Evolutionary conservation across 1,140 invertebrate species (phyloP).

Genomic region (Pseudobourletiella spinata): DNA sequence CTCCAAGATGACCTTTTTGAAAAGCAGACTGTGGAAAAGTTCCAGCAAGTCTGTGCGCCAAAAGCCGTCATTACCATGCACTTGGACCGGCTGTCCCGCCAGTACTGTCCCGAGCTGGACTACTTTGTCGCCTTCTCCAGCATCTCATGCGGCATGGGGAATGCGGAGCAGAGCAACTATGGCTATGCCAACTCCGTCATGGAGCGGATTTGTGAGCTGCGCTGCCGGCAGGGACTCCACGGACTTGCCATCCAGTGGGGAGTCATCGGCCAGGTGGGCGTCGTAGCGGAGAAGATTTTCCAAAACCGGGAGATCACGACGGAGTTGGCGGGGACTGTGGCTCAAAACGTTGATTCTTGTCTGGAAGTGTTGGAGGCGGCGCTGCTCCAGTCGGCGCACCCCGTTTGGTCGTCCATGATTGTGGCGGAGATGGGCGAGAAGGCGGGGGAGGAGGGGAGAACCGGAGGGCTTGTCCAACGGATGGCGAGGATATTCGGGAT

Average conservation of each 20-base stretch:
- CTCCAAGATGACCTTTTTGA: slow-evolving; percentile 86
- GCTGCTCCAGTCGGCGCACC: too few relatives aligned
- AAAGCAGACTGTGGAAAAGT: slow-evolving; percentile 54
- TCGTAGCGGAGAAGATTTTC: too few relatives aligned
- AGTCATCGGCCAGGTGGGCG: slow-evolving; percentile 59
- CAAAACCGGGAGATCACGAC: too few relatives aligned
- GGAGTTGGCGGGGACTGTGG: too few relatives aligned
- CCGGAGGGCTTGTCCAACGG: too few relatives aligned
- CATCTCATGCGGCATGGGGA: slow-evolving; percentile 32
- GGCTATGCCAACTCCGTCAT: slow-evolving; percentile 61
- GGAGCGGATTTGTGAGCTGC: slow-evolving; percentile 59
- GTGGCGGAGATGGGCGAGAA: too few relatives aligned
- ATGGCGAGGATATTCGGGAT: too few relatives aligned
- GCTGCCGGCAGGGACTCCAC: slow-evolving; percentile 50
- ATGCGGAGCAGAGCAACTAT: slow-evolving; percentile 36
- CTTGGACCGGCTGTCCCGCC: slow-evolving; percentile 49
- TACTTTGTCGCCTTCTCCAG: slow-evolving; percentile 35
- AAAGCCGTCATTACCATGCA: slow-evolving; percentile 52
- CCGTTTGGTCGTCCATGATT: too few relatives aligned
- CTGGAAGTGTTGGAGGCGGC: too few relatives aligned
- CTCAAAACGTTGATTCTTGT: too few relatives aligned
- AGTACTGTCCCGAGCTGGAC: slow-evolving; percentile 48
- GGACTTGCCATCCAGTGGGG: slow-evolving; percentile 63
- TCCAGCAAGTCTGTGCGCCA: slow-evolving; percentile 47
- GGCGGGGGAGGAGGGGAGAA: too few relatives aligned